These are phyloP conservation scores for Hyposoter didymator DNA, from an alignment of 2,888 invertebrate species.

Conservation along the genomic window DNA sequence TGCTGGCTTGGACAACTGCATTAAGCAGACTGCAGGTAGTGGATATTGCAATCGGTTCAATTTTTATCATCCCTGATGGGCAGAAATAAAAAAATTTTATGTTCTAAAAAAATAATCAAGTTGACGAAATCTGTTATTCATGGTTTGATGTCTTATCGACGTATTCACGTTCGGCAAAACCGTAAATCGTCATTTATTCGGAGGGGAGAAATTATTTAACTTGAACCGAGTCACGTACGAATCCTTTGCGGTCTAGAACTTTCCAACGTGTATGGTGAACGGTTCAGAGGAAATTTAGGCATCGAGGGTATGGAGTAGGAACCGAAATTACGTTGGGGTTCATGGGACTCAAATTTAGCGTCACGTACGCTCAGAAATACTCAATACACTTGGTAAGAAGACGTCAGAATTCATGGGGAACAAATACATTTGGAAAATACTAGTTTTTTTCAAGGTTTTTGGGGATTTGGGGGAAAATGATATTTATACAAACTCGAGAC, in stretches of 20 bases:
- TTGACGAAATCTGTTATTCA: neutral
- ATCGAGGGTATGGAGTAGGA: neutral
- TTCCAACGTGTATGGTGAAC: neutral
- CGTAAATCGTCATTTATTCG: constrained; percentile 13
- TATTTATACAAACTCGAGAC: neutral
- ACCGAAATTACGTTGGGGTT: constrained; percentile 21
- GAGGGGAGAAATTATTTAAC: constrained; percentile 13
- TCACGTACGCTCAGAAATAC: constrained; percentile 28
- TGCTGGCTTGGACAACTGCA: constrained; percentile 34
- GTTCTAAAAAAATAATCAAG: neutral
- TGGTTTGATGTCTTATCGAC: neutral
- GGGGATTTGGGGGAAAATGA: too few species aligned
- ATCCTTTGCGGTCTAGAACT: constrained; percentile 29
- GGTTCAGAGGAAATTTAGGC: neutral
- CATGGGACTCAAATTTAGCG: constrained; percentile 43
- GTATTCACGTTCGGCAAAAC: neutral
- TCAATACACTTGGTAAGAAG: constrained; percentile 1
- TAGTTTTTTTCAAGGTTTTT: too few species aligned
- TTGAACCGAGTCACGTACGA: constrained; percentile 44
- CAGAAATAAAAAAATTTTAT: neutral
- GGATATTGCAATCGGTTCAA: neutral
- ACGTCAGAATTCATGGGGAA: constrained; percentile 30
- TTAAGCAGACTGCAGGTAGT: constrained; percentile 22
- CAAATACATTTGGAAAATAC: too few species aligned
- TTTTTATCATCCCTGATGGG: neutral